Base-by-base conservation (phyloP, 2,797 vertebrate species). In the Nasua narica region DNA sequence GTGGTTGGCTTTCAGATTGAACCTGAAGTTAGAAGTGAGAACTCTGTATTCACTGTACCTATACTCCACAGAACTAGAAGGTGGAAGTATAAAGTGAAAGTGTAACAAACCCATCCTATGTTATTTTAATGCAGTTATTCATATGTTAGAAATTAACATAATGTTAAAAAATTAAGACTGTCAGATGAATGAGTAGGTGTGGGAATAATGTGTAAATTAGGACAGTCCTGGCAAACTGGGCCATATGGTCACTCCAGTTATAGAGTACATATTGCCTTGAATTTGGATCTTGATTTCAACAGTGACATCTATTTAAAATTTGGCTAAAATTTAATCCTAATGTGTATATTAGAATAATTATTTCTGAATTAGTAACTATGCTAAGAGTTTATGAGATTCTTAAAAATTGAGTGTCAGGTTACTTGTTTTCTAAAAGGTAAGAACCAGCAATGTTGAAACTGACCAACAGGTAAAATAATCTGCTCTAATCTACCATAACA, bases 271-370 rank as follows among this genome's bases (percentile, higher is more conserved):
- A 58, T 8, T 84, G 52, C 83, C 76, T 25, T 76, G 56, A 85
- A 37, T 79, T 54, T 72, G 70, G 46, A 54, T 94, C 40, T 84
- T 58, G 65, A 94, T 91, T 91, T 96, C 23, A 93, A 27, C 48
- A 85, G 58, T 69, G 48, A 79, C 37, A 16, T 72, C 37, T 91
- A 58, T 85, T 91, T 91, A 94, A 84, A 97, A 46, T 91, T 85
- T 62, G 29, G 16, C 90, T 83, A 78, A 87, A 93, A 77, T 91
- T 76, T 25, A 83, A 87, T 72, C 15, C 29, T 85, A 46, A 78
- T 40, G 5, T 85, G 5, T 72, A 58, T 65, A 50, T 79, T 58
- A 84, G 50, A 40, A 29, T 70, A 76, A 7, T 69, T 83, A 76
- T 90, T 77, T 56, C 21, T 95, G 18, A 94, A 56, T 77, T 83